Evolutionary conservation across 1,140 invertebrate species (phyloP).

Genomic region (Odontomachus brunneus): DNA sequence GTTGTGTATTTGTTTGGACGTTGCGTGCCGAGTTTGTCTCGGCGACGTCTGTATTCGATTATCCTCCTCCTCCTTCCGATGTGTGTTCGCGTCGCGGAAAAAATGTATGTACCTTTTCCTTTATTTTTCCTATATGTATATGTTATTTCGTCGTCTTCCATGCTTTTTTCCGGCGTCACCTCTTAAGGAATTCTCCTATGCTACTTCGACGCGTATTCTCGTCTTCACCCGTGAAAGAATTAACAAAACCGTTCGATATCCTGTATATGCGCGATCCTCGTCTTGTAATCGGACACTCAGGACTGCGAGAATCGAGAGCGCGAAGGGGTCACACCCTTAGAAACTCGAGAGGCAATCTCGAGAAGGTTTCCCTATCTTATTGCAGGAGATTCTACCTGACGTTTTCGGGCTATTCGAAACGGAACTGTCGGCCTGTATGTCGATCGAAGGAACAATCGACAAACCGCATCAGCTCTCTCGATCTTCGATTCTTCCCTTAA

Average conservation of each 20-base stretch:
- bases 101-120: neutral
- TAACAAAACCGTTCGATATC: neutral
- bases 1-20: constrained; percentile 26
- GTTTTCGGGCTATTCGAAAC: constrained; percentile 11
- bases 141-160: neutral
- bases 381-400: constrained; percentile 18
- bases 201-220: neutral
- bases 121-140: too few relatives aligned
- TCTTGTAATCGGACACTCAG: constrained; percentile 62
- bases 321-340: constrained; percentile 55
- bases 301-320: constrained; percentile 58
- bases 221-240: neutral
- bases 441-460: neutral
- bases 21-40: constrained; percentile 4
- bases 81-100: neutral
- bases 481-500: neutral
- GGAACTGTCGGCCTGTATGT: too few relatives aligned
- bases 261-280: constrained; percentile 1
- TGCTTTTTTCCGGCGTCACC: too few relatives aligned
- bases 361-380: constrained; percentile 68
- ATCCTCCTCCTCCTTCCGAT: neutral
- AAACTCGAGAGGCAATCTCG: constrained; percentile 61
- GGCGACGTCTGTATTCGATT: constrained; percentile 36
- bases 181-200: neutral
- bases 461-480: neutral